Base-by-base conservation (phyloP, 1,140 invertebrate species). In the Cherax destructor region DNA sequence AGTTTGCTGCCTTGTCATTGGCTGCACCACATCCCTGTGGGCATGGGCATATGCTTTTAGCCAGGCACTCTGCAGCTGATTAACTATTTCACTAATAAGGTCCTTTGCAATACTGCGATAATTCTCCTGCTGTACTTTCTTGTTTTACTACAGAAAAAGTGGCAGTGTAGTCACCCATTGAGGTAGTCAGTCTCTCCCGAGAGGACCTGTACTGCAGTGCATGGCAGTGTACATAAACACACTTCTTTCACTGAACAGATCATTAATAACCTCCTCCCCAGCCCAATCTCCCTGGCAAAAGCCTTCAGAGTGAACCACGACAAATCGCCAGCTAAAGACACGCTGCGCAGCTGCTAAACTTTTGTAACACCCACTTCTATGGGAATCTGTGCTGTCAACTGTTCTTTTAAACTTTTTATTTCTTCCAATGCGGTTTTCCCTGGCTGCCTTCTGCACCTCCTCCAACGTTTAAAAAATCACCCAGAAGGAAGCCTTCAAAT, bases 1-100 rank as follows among this genome's bases (percentile, higher is more conserved):
- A n/a, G 79, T 77, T 18, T 87, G 50, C 52, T 77, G 49, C 7
- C 52, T 30, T 6, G 52, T 87, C 85, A 87, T 87, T 4, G 85
- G 85, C 30, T 61, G 49, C 2, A 87, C 85, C 50, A 74, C 50
- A 11, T 77, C 76, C 7, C 11, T 59, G 85, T 87, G 85, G 3
- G 85, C 85, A 30, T n/a, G 76, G 4, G 16, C 24, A 21, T 87
- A 87, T 21, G 74, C 85, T 52, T 78, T 5, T 52, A 87, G 7
- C 85, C 85, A 87, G 5, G 72, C 47, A 10, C 56, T 59, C 30
- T 76, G 47, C 24, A 87, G n/a, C 3, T 77, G 49, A 10, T 41
- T 0, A 18, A 87, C 24, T 13, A 87, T 24, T 79, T 79, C 52
- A 6, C 41, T 47, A 16, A 21, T 5, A 72, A 86, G 21, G 2